phyloP scores from a whole-genome alignment of 2,797 vertebrate genomes.

The Sibirionetta formosa region DNA sequence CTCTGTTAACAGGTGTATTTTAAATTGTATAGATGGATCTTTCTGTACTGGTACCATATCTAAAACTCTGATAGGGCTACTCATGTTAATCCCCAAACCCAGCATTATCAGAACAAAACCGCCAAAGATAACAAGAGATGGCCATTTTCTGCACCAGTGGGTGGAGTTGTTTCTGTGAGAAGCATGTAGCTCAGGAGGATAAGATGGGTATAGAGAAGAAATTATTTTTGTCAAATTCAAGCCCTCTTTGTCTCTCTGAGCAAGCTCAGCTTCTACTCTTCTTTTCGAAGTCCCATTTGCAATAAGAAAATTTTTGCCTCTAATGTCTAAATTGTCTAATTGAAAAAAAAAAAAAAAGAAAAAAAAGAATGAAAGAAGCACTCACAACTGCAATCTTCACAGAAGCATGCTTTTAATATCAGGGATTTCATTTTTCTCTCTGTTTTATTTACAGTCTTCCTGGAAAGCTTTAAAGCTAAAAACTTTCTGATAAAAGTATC shows the following conservation, averaged over 20 bases:
- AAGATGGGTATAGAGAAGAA: conserved; percentile 3
- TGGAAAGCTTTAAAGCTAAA: conserved; percentile 2
- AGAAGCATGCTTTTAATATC: not conserved
- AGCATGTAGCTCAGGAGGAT: not conserved
- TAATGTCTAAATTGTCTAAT: not conserved
- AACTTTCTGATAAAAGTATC: not conserved
- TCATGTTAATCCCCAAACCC: conserved; percentile 15
- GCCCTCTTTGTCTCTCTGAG: not conserved
- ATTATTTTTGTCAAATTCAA: conserved; percentile 19
- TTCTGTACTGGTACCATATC: not conserved
- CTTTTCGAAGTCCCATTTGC: not conserved
- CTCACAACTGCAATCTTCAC: not conserved
- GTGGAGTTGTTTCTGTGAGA: conserved; percentile 6
- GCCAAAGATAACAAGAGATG: conserved; percentile 6
- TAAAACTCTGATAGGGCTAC: not conserved
- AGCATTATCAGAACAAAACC: conserved; percentile 41
- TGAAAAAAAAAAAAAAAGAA: not conserved
- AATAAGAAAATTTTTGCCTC: not conserved
- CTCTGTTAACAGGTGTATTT: conserved; percentile 45
- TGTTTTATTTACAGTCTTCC: not conserved
- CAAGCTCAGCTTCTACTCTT: not conserved
- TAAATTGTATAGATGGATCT: conserved; percentile 17
- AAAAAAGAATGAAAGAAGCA: not conserved
- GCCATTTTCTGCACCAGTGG: conserved; percentile 4
- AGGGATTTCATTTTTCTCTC: not conserved